phyloP scores from a whole-genome alignment of 1,140 invertebrate genomes.

The Pseudomyrmex sp. region DNA sequence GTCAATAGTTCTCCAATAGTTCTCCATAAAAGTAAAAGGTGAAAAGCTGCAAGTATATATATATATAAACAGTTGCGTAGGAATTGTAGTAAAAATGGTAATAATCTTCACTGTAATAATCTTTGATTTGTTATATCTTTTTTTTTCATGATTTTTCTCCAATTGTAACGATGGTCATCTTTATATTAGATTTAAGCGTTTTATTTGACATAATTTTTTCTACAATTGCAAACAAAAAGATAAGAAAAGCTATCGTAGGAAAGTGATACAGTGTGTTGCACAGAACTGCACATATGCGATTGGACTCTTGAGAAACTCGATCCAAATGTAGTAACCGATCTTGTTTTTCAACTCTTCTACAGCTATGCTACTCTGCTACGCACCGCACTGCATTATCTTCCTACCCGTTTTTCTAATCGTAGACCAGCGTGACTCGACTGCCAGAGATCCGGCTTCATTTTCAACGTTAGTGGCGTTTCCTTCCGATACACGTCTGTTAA shows the following conservation, averaged over 20 bases:
- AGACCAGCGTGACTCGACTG: conserved; percentile 67
- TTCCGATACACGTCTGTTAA: conserved; percentile 46
- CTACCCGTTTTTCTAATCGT: conserved; percentile 59
- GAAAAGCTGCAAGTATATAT: neutral
- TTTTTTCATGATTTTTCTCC: too few species aligned
- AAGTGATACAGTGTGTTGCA: too few species aligned
- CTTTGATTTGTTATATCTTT: too few species aligned
- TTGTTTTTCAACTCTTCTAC: neutral
- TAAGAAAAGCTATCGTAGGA: too few species aligned
- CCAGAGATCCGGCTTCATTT: conserved; percentile 12
- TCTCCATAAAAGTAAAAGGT: neutral
- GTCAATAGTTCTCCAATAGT: too few species aligned
- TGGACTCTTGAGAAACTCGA: neutral
- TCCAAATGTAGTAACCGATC: conserved; percentile 4
- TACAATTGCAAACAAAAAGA: too few species aligned
- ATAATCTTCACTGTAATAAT: neutral
- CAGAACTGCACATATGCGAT: too few species aligned
- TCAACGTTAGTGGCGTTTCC: neutral
- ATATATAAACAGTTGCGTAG: neutral
- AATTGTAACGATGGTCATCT: too few species aligned
- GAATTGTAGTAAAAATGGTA: neutral
- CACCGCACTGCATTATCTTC: conserved; percentile 55
- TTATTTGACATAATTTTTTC: too few species aligned
- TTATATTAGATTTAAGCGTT: too few species aligned
- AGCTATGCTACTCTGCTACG: neutral